Evolutionary conservation across 2,797 vertebrate species (phyloP).

Genomic region (Schizothorax lantsangensis): DNA sequence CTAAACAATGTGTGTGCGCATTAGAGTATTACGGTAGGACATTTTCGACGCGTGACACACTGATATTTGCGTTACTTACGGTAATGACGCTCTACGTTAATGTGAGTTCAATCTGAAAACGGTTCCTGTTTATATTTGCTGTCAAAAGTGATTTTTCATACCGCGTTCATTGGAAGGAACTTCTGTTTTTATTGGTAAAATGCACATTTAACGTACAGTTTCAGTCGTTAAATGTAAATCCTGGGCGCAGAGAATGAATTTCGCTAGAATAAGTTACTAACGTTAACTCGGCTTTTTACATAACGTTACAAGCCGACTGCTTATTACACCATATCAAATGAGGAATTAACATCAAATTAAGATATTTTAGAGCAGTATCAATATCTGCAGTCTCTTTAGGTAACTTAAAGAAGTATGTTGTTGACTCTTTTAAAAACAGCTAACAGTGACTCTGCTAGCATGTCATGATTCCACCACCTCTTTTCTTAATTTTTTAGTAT

Average conservation of each 20-base stretch:
- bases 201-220: neutral
- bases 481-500: neutral
- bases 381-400: neutral
- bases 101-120: constrained; percentile 55
- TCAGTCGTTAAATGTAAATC: neutral
- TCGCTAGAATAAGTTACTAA: neutral
- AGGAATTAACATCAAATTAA: neutral
- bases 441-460: neutral
- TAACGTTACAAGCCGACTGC: neutral
- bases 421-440: neutral
- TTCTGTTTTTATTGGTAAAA: neutral
- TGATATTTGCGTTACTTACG: constrained; percentile 19
- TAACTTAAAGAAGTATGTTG: neutral
- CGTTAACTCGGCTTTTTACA: neutral
- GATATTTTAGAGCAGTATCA: neutral
- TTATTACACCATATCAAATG: neutral
- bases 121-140: constrained; percentile 49
- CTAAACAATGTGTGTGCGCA: neutral
- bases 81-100: constrained; percentile 65
- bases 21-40: constrained; percentile 25
- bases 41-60: neutral
- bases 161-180: neutral
- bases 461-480: neutral
- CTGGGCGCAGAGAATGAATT: neutral
- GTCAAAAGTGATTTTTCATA: neutral